A percentile compares a stretch with the other conserved stretches of the same genome.
phyloP scores from a whole-genome alignment of 2,797 vertebrate species.

The Stomatorhinus walkeri region DNA sequence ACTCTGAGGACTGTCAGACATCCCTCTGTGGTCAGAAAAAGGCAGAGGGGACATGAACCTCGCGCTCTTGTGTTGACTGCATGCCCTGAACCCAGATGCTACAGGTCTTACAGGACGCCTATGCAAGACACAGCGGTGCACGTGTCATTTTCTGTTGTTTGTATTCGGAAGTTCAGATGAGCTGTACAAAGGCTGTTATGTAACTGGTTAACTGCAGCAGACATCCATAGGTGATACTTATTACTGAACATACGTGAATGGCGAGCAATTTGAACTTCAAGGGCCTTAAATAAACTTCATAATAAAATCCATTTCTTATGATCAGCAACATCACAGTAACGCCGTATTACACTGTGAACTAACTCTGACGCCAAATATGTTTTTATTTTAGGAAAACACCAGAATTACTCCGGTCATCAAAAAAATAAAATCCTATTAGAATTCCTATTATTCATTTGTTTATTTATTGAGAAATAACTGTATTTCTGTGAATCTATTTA shows the following conservation, averaged over 20 bases:
- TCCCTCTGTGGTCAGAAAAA: conserved; percentile 29
- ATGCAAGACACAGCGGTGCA: conserved; percentile 14
- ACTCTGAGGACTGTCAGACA: conserved; percentile 29
- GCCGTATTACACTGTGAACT: background rate
- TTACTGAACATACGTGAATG: background rate
- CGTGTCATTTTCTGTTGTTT: conserved; percentile 10
- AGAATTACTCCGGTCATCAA: background rate
- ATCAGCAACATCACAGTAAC: background rate
- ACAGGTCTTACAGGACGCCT: conserved; percentile 23
- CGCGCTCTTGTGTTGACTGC: conserved; percentile 33
- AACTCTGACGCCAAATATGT: background rate
- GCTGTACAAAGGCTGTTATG: background rate
- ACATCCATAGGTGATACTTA: background rate
- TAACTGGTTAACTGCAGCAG: background rate
- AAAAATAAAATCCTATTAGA: background rate
- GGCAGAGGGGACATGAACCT: conserved; percentile 6
- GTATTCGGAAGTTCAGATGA: background rate
- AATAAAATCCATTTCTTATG: background rate
- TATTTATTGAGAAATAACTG: background rate
- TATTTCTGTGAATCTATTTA: background rate
- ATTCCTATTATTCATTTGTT: background rate
- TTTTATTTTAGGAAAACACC: background rate
- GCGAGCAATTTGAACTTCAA: background rate
- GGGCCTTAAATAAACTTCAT: background rate
- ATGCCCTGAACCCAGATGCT: conserved; percentile 35